phyloP scores from a whole-genome alignment of 2,797 vertebrate species.

The Ctenopoma multispine region DNA sequence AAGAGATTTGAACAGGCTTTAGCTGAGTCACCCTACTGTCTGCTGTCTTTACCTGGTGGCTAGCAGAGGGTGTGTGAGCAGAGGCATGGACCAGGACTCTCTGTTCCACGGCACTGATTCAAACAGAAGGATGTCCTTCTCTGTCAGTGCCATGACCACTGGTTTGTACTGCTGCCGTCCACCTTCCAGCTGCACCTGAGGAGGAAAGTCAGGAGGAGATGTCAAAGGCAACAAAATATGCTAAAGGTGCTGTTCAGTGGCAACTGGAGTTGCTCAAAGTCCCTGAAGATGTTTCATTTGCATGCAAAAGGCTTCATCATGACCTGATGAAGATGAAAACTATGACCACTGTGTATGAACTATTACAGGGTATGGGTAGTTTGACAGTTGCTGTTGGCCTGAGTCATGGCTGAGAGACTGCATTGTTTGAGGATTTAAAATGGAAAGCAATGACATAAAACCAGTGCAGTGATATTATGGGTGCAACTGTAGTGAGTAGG shows the following conservation, averaged over 20 bases:
- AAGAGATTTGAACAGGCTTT: background rate
- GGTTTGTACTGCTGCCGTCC: slow-evolving; percentile 92
- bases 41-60: slow-evolving; percentile 89
- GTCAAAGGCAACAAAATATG: background rate
- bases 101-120: slow-evolving; percentile 93
- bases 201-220: background rate
- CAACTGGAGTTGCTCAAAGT: no score
- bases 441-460: slow-evolving; percentile 3
- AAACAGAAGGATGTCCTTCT: slow-evolving; percentile 95
- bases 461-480: background rate
- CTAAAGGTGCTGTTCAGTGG: no score
- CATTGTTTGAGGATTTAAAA: no score
- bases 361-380: background rate
- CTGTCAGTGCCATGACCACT: slow-evolving; percentile 91
- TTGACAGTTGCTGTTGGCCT: slow-evolving; percentile 5
- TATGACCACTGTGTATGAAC: background rate
- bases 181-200: slow-evolving; percentile 89
- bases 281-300: no score
- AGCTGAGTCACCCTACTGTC: background rate
- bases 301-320: no score
- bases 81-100: slow-evolving; percentile 91
- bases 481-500: slow-evolving; percentile 24
- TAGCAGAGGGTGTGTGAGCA: slow-evolving; percentile 93
- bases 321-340: no score
- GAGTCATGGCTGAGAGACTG: slow-evolving; percentile 5